A percentile compares a stretch with the other conserved stretches of the same genome.
These are phyloP conservation scores for Schizothorax lantsangensis DNA, from an alignment of 2,797 vertebrate genomes.

Conservation along the genomic window DNA sequence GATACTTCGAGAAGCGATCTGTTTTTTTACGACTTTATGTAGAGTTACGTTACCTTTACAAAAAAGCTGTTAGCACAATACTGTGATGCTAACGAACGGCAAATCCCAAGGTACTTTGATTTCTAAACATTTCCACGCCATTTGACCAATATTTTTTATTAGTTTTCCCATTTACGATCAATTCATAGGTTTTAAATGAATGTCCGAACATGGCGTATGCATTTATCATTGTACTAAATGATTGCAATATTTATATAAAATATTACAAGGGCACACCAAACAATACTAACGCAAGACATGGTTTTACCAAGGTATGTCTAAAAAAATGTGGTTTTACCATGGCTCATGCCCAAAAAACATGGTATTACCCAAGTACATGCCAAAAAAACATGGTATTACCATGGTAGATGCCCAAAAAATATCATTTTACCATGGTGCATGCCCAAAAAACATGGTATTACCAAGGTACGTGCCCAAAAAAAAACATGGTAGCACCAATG, in stretches of 20 bases:
- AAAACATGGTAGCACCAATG: not conserved
- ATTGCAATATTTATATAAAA: not conserved
- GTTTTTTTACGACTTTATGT: not conserved
- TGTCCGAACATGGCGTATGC: not conserved
- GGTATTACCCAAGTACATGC: not conserved
- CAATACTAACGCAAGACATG: not conserved
- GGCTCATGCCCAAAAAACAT: not conserved
- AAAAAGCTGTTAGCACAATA: not conserved
- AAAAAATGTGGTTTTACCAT: not conserved
- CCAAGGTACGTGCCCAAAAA: not conserved
- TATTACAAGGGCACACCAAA: not conserved
- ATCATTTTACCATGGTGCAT: not conserved
- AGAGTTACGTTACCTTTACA: not conserved
- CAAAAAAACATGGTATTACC: not conserved
- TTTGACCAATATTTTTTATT: not conserved
- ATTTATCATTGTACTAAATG: too few species aligned
- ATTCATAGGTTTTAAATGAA: not conserved
- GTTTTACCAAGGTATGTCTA: not conserved
- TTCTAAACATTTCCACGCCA: not conserved
- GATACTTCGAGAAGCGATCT: not conserved
- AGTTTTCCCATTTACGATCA: not conserved
- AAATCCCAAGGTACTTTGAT: not conserved
- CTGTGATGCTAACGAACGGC: not conserved
- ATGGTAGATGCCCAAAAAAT: not conserved
- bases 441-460: not conserved